A percentile compares a stretch with the other conserved stretches of the same genome.
Evolutionary conservation across 2,888 invertebrate species (phyloP).

Genomic region (Brachyptera putata): DNA sequence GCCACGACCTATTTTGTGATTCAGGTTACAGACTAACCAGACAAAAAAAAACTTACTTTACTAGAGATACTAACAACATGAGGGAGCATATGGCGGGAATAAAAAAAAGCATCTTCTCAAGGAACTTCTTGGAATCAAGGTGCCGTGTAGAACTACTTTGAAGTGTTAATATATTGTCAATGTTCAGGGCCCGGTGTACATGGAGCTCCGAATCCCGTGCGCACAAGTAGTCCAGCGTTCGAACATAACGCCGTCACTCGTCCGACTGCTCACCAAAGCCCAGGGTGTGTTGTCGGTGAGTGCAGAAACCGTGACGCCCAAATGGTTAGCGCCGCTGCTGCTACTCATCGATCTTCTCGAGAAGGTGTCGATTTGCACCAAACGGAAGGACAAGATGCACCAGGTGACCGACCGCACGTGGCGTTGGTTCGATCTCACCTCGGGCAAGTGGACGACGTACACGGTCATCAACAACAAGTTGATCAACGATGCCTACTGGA

Average conservation of each 20-base stretch:
- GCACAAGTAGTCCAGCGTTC: conserved; percentile 51
- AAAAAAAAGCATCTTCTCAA: too few relatives aligned
- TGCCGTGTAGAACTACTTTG: too few relatives aligned
- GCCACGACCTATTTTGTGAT: too few relatives aligned
- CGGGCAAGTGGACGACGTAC: conserved; percentile 75
- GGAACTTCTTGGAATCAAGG: too few relatives aligned
- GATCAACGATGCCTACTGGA: conserved; percentile 74
- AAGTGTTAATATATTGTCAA: too few relatives aligned
- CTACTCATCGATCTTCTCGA: conserved; percentile 72
- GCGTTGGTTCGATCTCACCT: conserved; percentile 82
- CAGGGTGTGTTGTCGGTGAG: conserved; percentile 38
- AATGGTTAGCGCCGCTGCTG: conserved; percentile 72
- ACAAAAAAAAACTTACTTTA: too few relatives aligned
- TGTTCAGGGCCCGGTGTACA: conserved; percentile 40
- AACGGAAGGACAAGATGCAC: conserved; percentile 11
- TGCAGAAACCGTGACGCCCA: conserved; percentile 50
- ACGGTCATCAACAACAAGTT: conserved; percentile 65
- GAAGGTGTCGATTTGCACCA: conserved; percentile 44
- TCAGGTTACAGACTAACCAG: too few relatives aligned
- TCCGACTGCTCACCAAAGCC: conserved; percentile 42
- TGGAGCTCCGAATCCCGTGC: conserved; percentile 64
- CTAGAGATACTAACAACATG: too few relatives aligned
- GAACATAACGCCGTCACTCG: conserved; percentile 41
- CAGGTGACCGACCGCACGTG: conserved; percentile 58
- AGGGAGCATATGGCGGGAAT: too few relatives aligned